Percentiles rank a stretch among this genome's conserved stretches.
These are phyloP conservation scores for Xanthorhoe spadicearia DNA, from an alignment of 2,888 invertebrate species.

Conservation along the genomic window DNA sequence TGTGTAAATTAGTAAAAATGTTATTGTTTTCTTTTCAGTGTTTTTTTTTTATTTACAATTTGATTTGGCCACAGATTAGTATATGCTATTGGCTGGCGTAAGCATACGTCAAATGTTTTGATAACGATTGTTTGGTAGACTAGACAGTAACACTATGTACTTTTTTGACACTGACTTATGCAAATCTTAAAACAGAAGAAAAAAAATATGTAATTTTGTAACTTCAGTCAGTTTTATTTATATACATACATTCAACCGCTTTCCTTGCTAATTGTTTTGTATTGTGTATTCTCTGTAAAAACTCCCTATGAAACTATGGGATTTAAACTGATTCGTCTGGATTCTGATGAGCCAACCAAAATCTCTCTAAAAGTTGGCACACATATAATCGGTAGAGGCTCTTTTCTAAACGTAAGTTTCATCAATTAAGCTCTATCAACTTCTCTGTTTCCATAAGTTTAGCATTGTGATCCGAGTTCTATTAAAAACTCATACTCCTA, in stretches of 20 bases:
- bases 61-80: too few species aligned
- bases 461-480: too few species aligned
- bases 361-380: conserved; percentile 60
- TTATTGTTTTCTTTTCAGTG: conserved; percentile 4
- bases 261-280: background rate
- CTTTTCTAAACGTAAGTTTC: conserved; percentile 66
- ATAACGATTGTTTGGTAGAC: too few species aligned
- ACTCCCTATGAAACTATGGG: conserved; percentile 51
- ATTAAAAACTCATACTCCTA: too few species aligned
- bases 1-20: background rate
- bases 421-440: conserved; percentile 1
- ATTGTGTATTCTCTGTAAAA: background rate
- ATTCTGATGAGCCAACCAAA: conserved; percentile 60
- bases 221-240: too few species aligned
- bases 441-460: too few species aligned
- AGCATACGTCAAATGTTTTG: too few species aligned
- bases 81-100: too few species aligned
- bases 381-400: conserved; percentile 71
- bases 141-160: too few species aligned
- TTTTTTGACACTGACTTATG: too few species aligned
- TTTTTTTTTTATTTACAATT: background rate
- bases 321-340: conserved; percentile 68
- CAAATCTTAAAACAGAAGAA: too few species aligned
- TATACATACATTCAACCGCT: background rate
- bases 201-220: too few species aligned